Evolutionary conservation across 1,140 invertebrate genomes (phyloP).

Genomic region (Phymastichus coffea): DNA sequence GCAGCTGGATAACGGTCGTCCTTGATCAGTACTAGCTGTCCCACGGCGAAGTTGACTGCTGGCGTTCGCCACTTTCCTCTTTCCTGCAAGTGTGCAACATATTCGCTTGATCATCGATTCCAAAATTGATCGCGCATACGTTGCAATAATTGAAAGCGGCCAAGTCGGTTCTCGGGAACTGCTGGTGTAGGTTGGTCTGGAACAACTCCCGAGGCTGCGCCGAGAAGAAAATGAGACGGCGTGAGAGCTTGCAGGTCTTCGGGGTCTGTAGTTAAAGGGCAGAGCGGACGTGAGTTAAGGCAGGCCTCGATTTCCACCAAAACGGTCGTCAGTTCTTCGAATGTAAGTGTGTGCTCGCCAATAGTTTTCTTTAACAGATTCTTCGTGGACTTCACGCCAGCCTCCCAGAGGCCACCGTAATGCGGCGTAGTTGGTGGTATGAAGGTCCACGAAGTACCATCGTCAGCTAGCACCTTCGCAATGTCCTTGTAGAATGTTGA

Average conservation of each 20-base stretch:
- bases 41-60: constrained; percentile 13
- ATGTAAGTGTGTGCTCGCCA: constrained; percentile 11
- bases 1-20: too few species aligned
- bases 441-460: constrained; percentile 19
- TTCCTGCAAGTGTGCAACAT: neutral
- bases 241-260: too few species aligned
- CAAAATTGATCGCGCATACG: neutral
- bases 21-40: too few species aligned
- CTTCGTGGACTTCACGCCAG: constrained; percentile 33
- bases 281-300: constrained; percentile 34
- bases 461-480: neutral
- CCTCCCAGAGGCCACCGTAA: constrained; percentile 28
- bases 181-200: neutral
- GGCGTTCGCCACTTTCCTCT: constrained; percentile 30
- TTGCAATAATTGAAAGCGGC: neutral
- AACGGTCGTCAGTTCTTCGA: too few species aligned
- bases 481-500: neutral
- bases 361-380: neutral
- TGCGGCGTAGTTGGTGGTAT: constrained; percentile 24
- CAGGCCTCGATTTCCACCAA: too few species aligned
- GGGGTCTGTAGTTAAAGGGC: too few species aligned
- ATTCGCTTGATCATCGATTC: neutral
- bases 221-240: too few species aligned
- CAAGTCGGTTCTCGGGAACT: neutral
- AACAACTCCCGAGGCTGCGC: too few species aligned